phyloP scores from a whole-genome alignment of 2,113 vertebrate genomes.

The Alouatta palliata region DNA sequence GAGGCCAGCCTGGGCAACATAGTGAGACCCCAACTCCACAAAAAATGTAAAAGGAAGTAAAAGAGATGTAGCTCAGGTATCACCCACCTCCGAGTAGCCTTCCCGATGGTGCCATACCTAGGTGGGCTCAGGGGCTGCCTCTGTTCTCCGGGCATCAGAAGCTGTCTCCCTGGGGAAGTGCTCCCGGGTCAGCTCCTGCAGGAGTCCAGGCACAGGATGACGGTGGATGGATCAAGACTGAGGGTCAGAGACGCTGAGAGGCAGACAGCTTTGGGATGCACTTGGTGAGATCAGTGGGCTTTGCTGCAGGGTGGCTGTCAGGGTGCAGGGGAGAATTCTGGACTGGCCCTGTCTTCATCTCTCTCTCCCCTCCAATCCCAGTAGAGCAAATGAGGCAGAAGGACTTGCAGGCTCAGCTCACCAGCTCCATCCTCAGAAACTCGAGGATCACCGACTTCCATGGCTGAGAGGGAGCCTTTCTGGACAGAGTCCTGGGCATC shows the following conservation, averaged over 20 bases:
- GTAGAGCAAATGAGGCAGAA: constrained; percentile 94
- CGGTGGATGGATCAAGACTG: not conserved
- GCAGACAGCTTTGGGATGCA: not conserved
- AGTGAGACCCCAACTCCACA: too few relatives aligned
- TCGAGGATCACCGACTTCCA: constrained; percentile 93
- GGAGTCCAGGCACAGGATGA: not conserved
- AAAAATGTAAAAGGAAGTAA: too few relatives aligned
- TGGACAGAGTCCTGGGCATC: constrained; percentile 86
- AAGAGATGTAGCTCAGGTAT: fast-evolving
- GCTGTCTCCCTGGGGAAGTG: fast-evolving
- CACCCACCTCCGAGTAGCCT: not conserved
- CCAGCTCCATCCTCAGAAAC: constrained; percentile 89
- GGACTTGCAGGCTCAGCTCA: constrained; percentile 92
- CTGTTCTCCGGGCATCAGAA: not conserved
- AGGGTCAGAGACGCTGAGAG: not conserved
- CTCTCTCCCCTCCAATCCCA: constrained; percentile 64
- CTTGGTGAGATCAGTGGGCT: not conserved
- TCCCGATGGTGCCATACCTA: not conserved
- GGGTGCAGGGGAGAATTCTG: fast-evolving
- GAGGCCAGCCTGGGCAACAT: too few relatives aligned
- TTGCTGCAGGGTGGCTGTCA: not conserved
- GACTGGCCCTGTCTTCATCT: not conserved
- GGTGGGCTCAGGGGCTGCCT: too few relatives aligned
- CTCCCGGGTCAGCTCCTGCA: fast-evolving
- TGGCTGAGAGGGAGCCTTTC: constrained; percentile 94